Percentiles rank a stretch among this genome's conserved stretches.
phyloP scores from a whole-genome alignment of 2,888 invertebrate species.

The Hanleya hanleyi region DNA sequence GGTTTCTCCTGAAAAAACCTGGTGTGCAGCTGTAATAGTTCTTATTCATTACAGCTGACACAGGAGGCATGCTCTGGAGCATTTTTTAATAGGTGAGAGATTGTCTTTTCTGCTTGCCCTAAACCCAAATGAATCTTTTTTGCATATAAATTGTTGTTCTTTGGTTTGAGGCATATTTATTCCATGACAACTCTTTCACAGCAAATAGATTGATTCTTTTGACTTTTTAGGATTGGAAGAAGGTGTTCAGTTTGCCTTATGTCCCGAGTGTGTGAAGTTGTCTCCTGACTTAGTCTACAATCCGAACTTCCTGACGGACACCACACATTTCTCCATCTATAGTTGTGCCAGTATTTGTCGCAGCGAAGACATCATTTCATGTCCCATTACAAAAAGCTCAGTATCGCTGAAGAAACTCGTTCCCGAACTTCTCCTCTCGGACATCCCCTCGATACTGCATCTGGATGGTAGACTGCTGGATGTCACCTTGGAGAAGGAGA shows the following conservation, averaged over 20 bases:
- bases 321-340: constrained; percentile 54
- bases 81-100: too few species aligned
- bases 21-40: too few species aligned
- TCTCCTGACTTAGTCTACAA: background rate
- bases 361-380: constrained; percentile 36
- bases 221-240: background rate
- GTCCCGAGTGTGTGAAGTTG: background rate
- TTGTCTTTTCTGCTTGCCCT: too few species aligned
- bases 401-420: constrained; percentile 48
- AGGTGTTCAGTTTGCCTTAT: background rate
- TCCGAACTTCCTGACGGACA: background rate
- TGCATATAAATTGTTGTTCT: too few species aligned
- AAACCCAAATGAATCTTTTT: too few species aligned
- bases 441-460: constrained; percentile 57
- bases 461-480: constrained; percentile 36
- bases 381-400: constrained; percentile 35
- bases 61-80: too few species aligned
- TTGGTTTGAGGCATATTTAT: too few species aligned
- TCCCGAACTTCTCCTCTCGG: constrained; percentile 65
- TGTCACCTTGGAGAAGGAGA: constrained; percentile 29
- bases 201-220: background rate
- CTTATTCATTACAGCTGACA: too few species aligned
- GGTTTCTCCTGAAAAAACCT: too few species aligned
- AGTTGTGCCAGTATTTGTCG: constrained; percentile 50
- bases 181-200: too few species aligned